Conservation (phyloP, 1,140 invertebrate genomes). For the Macrobrachium nipponense region DNA sequence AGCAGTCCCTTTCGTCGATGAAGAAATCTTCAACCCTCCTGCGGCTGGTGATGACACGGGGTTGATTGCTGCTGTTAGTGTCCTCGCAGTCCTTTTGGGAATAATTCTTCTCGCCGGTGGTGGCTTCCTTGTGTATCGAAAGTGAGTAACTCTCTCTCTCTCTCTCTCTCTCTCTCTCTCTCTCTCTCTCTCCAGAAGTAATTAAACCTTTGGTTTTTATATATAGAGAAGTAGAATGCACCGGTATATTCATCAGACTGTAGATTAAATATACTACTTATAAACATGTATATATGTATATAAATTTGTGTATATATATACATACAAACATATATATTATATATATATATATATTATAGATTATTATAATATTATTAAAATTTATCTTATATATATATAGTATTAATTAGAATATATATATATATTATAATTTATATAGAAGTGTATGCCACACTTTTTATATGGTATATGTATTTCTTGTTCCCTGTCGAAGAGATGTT, state of each 20-base stretch:
- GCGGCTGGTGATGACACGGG: not conserved
- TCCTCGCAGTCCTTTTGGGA: slow-evolving; percentile 36
- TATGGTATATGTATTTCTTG: no score
- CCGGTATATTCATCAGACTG: no score
- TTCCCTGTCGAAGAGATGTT: not conserved
- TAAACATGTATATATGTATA: no score
- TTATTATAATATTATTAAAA: no score
- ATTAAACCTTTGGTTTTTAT: no score
- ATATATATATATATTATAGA: not conserved
- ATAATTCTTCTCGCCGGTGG: slow-evolving; percentile 27
- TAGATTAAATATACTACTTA: no score
- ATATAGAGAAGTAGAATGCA: no score
- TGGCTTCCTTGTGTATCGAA: slow-evolving; percentile 26
- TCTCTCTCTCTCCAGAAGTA: no score
- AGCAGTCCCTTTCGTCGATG: slow-evolving; percentile 30
- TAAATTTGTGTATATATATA: not conserved
- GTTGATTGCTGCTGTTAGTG: slow-evolving; percentile 35
- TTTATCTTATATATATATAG: no score
- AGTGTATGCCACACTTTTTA: not conserved
- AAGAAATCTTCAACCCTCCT: slow-evolving; percentile 12
- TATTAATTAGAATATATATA: no score
- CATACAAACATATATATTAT: not conserved
- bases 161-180: no score
- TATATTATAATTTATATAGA: no score
- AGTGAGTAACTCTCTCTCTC: slow-evolving; percentile 9